Evolutionary conservation across 2,888 invertebrate genomes (phyloP).

Genomic region (Baccha elongata): DNA sequence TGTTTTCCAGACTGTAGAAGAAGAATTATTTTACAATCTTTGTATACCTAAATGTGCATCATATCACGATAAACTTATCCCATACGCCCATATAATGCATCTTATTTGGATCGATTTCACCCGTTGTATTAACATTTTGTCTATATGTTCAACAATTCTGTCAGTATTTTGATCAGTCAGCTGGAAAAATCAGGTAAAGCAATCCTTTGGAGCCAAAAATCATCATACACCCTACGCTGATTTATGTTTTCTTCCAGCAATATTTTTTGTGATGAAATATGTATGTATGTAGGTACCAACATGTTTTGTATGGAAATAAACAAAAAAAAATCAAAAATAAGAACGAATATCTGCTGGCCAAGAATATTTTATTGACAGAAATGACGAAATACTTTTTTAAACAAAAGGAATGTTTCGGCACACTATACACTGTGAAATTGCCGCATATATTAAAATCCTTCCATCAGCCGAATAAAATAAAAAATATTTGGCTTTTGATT

Average conservation of each 20-base stretch:
- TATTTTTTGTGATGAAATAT: background rate
- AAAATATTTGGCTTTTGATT: background rate
- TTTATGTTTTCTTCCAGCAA: slow-evolving; percentile 11
- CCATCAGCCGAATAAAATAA: slow-evolving; percentile 22
- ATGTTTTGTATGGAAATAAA: slow-evolving; percentile 12
- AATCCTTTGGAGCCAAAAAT: background rate
- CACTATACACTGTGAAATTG: background rate
- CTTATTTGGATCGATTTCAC: slow-evolving; percentile 1
- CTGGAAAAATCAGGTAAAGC: background rate
- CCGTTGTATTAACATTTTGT: slow-evolving; percentile 6
- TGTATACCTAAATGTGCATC: too few relatives aligned
- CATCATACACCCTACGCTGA: background rate
- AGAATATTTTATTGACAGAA: too few relatives aligned
- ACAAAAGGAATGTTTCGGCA: slow-evolving; percentile 20
- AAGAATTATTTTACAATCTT: slow-evolving; percentile 7
- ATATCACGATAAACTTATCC: background rate
- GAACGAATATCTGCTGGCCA: too few relatives aligned
- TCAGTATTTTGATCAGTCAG: background rate
- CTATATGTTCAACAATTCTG: background rate
- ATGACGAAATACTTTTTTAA: slow-evolving; percentile 1
- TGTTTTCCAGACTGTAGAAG: background rate
- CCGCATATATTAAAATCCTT: slow-evolving; percentile 8
- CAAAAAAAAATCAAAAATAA: too few relatives aligned
- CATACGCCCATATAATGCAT: slow-evolving; percentile 1
- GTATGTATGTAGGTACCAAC: too few relatives aligned